These are phyloP conservation scores for Arion vulgaris DNA, from an alignment of 1,140 invertebrate species.

Conservation along the genomic window DNA sequence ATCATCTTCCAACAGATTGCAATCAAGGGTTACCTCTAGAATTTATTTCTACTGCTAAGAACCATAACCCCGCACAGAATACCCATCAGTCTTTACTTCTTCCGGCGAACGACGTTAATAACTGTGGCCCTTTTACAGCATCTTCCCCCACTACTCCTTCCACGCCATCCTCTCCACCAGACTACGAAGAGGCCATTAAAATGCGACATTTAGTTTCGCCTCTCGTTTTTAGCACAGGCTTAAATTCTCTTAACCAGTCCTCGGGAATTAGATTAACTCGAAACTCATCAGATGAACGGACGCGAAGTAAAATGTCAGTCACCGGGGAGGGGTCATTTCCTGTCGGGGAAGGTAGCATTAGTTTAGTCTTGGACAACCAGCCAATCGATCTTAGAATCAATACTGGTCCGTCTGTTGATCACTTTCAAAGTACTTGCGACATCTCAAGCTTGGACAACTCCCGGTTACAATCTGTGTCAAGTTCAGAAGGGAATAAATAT, in stretches of 20 bases:
- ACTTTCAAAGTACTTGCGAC: not conserved
- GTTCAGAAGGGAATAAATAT: not conserved
- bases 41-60: not conserved
- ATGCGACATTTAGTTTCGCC: constrained; percentile 1
- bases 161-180: constrained; percentile 7
- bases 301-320: not conserved
- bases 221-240: not conserved
- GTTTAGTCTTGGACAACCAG: not conserved
- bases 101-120: not conserved
- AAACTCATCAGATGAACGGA: not conserved
- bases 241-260: not conserved
- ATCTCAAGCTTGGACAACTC: not conserved
- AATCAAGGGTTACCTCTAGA: not conserved
- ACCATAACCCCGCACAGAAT: not conserved
- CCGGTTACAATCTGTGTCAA: not conserved
- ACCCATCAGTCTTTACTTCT: not conserved
- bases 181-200: constrained; percentile 27
- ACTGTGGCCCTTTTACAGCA: not conserved
- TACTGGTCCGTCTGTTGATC: not conserved
- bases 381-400: not conserved
- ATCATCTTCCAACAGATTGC: not conserved
- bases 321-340: not conserved
- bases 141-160: not conserved
- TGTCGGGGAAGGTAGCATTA: not conserved
- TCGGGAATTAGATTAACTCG: constrained; percentile 25